A percentile compares a stretch with the other conserved stretches of the same genome.
Evolutionary conservation across 2,113 vertebrate species (phyloP).

Genomic region (Notothenia rossii): DNA sequence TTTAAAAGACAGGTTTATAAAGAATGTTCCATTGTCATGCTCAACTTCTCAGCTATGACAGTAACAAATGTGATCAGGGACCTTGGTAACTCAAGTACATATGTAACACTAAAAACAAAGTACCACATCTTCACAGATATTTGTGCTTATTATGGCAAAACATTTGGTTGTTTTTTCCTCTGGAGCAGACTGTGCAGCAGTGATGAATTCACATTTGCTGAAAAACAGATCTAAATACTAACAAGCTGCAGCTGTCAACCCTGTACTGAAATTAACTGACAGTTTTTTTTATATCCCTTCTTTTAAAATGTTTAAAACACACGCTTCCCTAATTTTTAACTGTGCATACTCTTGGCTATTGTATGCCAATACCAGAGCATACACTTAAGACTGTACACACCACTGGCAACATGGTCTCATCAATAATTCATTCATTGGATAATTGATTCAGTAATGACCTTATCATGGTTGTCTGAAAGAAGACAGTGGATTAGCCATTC

Average conservation of each 20-base stretch:
- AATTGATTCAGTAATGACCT: slow-evolving; percentile 85
- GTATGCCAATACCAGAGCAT: slow-evolving; percentile 11
- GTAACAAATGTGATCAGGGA: not conserved
- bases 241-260: not conserved
- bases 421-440: slow-evolving; percentile 74
- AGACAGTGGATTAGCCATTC: slow-evolving; percentile 50
- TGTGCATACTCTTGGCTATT: slow-evolving; percentile 13
- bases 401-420: slow-evolving; percentile 53
- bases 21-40: not conserved
- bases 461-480: slow-evolving; percentile 69
- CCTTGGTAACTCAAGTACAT: not conserved
- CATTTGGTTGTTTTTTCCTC: not conserved
- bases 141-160: not conserved
- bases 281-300: not conserved
- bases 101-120: not conserved
- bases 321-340: not conserved
- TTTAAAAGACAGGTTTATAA: not conserved
- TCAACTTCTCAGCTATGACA: not conserved
- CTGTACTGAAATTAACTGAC: not conserved
- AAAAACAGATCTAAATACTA: not conserved
- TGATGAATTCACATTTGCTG: not conserved
- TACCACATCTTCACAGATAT: not conserved
- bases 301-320: not conserved
- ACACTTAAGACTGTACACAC: slow-evolving; percentile 50
- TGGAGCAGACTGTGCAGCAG: not conserved